Conservation (phyloP, 2,113 vertebrate species). For the Shinisaurus crocodilurus region DNA sequence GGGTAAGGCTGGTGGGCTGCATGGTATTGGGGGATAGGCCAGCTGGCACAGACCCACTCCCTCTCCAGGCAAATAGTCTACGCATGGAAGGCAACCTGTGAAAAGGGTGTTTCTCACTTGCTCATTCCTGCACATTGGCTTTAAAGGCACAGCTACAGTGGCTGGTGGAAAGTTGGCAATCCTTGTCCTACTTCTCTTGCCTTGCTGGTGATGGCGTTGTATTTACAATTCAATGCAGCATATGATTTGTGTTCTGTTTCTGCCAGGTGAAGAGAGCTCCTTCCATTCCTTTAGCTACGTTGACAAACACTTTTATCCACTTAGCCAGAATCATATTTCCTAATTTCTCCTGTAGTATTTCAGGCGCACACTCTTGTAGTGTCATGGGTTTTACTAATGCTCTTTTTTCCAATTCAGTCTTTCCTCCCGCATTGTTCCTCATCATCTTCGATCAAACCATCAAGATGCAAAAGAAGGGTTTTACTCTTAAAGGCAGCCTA, state of each 20-base stretch:
- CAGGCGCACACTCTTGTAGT: too few relatives aligned
- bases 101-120: background rate
- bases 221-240: background rate
- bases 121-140: background rate
- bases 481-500: background rate
- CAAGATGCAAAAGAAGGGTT: background rate
- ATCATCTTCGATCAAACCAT: background rate
- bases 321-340: background rate
- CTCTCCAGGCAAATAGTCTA: background rate
- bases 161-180: background rate
- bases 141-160: background rate
- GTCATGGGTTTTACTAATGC: background rate
- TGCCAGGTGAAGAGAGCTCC: background rate
- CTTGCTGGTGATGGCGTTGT: background rate
- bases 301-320: background rate
- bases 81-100: background rate
- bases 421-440: background rate
- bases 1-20: background rate
- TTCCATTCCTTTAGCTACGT: background rate
- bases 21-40: too few relatives aligned
- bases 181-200: background rate
- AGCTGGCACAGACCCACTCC: background rate
- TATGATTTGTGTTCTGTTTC: background rate
- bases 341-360: background rate
- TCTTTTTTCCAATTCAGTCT: background rate